Evolutionary conservation across 2,113 vertebrate species (phyloP), one percentile per base, ranked within the genome.

Genomic region (Numida meleagris): DNA sequence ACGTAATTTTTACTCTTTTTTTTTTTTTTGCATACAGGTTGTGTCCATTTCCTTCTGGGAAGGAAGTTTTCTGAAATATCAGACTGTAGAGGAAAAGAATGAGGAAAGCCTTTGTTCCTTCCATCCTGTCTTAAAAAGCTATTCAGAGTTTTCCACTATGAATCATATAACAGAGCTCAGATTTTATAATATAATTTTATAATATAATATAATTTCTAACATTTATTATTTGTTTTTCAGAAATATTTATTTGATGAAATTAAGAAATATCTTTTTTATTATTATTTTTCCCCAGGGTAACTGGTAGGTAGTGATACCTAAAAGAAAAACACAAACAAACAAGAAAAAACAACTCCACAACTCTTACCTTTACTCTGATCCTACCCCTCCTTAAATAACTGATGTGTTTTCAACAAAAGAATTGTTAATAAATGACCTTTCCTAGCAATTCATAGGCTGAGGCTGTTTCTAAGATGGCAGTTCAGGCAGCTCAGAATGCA

Each of bases 41-140:
- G 27, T 71, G 46, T 5, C 2, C 4, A 13, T 86, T 80, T 67
- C 14, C 42, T 29, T 74, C 34, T 27, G 38, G 61, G 51, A 53
- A 31, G 27, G 51, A 31, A 81, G 10, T 83, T 77, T 88, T 92
- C 70, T 89, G 51, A 19, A 83, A 90, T 42, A 81, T 7, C 19
- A 59, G 16, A 18, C 6, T 71, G 9, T 36, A 50, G 8, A 63
- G n/a, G 2, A 68, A 75, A 93, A 63, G 12, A 55, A 17, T 45
- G 42, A 86, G 17, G 43, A 86, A 86, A 78, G 9, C 8, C 42
- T 4, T 67, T 63, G 5, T 55, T 90, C 88, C 36, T 42, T 86
- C 50, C 34, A 55, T 25, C 3, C 19, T 59, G 7, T 67, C 25
- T 71, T 55, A 58, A 19, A 67, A 78, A 81, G 11, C 1, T 58